Base-by-base conservation (phyloP, 2,888 invertebrate genomes). In the Orgyia antiqua region DNA sequence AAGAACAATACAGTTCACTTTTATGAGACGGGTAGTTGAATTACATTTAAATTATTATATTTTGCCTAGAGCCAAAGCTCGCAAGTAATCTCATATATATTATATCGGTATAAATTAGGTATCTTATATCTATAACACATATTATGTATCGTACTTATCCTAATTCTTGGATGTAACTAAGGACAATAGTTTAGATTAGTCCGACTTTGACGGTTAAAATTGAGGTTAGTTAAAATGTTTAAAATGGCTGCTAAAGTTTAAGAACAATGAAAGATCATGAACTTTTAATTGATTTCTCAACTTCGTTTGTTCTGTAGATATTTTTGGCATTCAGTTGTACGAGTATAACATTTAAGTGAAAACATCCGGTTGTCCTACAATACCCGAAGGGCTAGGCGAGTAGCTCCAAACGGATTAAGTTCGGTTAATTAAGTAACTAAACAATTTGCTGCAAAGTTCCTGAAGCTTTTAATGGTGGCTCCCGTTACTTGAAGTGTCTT, bases 341-440 rank as follows among this genome's bases (percentile, higher is more conserved):
- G n/a, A 9, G 20, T 20, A 20, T 20, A 20, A 20, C 9, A 9
- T n/a, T 3, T 10, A 31, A 31, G 25, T 21, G 20, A 28, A 20
- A 28, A 28, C 17, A 17, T 29, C 28, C 3, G 23, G 12, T 9
- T 20, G 27, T 27, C 30, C 18, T 25, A 18, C 13, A 10, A 12
- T n/a, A 10, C 11, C 27, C 4, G 10, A 9, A 12, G 27, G 34
- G 8, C 8, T 10, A 13, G 8, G 23, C 20, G 15, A 15, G 15
- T 20, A n/a, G 19, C 15, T 12, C 20, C 15, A 4, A 29, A 31
- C 27, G 34, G 32, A 31, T 49, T 39, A 53, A 39, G 31, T 49
- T 30, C 29, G 33, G 40, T 42, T 45, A 48, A 45, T 51, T 45
- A 44, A 47, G 33, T 29, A 42, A 35, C 26, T 40, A 44, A 50